Base-by-base conservation (phyloP, 2,113 vertebrate species). In the Oryzias javanicus region DNA sequence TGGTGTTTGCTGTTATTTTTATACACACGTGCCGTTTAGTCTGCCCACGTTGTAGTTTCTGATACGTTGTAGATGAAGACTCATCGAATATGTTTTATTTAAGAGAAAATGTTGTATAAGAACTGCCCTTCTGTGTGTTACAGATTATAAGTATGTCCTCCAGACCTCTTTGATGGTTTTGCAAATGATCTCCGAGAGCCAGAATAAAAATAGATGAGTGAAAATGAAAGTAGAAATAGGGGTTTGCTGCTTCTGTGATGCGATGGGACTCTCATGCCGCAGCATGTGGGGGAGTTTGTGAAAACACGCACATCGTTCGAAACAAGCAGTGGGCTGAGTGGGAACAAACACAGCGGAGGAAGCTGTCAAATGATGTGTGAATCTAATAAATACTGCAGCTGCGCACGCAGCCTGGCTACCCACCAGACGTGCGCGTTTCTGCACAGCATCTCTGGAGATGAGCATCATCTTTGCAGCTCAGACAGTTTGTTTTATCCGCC, bases 271-370 rank as follows among this genome's bases (percentile, higher is more conserved):
- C 45, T 6, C 19, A 56, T 57, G 75, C 75, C 63, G 73, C 56
- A 27, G 56, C 4, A 73, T 17, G 84, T 78, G 78, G 81, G 83
- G 2, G 82, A 59, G 48, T 72, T 65, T 51, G 65, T 75, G 72
- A 75, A 78, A 79, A 78, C 74, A 59, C 29, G 66, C 55, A 73
- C 78, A 67, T 44, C 8, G 41, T 49, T 61, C 16, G 7, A 59
- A 69, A 55, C 49, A 52, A 74, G 80, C 16, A 40, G 57, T 51
- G 68, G 52, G 75, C 63, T 51, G 65, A 42, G 45, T 10, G 66
- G 57, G 48, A 55, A 48, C n/a, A 8, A 70, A 72, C 44, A 2
- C 17, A 17, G 19, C 45, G 3, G 74, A 27, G 64, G 49, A 70
- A 71, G 61, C 41, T 10, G 14, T 44, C 47, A 51, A 56, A 66